These are phyloP conservation scores for Gorsachius magnificus DNA, from an alignment of 2,797 vertebrate genomes.

Conservation along the genomic window DNA sequence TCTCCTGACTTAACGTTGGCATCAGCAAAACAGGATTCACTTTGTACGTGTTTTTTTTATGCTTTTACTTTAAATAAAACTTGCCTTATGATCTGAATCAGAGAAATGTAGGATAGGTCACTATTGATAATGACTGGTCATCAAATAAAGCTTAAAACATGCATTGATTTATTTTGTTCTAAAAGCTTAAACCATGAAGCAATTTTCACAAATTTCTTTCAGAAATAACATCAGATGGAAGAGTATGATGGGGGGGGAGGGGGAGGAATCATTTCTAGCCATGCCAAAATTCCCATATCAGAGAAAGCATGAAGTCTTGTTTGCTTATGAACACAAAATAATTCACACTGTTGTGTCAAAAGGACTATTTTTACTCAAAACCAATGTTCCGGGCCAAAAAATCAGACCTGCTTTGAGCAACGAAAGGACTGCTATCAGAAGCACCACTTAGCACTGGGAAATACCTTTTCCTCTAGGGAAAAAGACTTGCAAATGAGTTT, in stretches of 20 bases:
- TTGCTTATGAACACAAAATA: not conserved
- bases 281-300: not conserved
- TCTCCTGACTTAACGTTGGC: not conserved
- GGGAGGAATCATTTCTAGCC: not conserved
- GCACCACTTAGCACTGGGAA: not conserved
- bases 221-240: not conserved
- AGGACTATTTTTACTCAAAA: not conserved
- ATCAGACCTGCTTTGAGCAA: not conserved
- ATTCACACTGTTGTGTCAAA: not conserved
- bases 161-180: not conserved
- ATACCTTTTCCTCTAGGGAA: not conserved
- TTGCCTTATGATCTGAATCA: not conserved
- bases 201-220: not conserved
- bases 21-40: not conserved
- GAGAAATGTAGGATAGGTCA: not conserved
- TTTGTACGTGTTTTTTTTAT: not conserved
- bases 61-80: not conserved
- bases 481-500: not conserved
- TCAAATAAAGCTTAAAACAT: not conserved
- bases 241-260: not conserved
- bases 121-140: not conserved
- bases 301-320: not conserved
- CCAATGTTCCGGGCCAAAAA: not conserved
- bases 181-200: not conserved
- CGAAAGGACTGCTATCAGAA: not conserved